phyloP scores from a whole-genome alignment of 2,113 vertebrate genomes.

The Podarcis muralis region DNA sequence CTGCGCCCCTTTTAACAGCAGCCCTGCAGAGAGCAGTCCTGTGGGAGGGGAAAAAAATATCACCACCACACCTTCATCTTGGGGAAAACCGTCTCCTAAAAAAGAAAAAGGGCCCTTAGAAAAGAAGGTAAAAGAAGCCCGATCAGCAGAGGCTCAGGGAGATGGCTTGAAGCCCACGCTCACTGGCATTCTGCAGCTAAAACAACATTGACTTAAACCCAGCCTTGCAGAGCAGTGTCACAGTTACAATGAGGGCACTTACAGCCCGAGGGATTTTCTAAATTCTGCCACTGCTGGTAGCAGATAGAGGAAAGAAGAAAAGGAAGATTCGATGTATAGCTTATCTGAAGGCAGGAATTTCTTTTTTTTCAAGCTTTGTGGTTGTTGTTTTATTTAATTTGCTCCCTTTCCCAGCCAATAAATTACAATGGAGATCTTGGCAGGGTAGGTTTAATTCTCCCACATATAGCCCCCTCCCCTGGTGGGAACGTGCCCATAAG shows the following conservation, averaged over 20 bases:
- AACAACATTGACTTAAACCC: constrained; percentile 67
- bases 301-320: constrained; percentile 3
- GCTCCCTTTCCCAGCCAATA: constrained; percentile 58
- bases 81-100: not conserved
- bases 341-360: not conserved
- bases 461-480: constrained; percentile 26
- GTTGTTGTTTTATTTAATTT: constrained; percentile 19
- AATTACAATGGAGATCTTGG: constrained; percentile 46
- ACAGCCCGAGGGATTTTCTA: not conserved
- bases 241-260: not conserved
- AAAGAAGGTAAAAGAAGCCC: not conserved
- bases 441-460: not conserved
- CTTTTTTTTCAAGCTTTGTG: constrained; percentile 30
- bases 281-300: constrained; percentile 47
- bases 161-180: constrained; percentile 25
- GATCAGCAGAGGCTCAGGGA: not conserved
- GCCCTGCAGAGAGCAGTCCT: not conserved
- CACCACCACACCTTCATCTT: no score
- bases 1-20: no score
- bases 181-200: constrained; percentile 49
- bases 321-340: not conserved
- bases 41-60: not conserved
- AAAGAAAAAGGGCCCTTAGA: constrained; percentile 1
- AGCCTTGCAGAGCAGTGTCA: constrained; percentile 48
- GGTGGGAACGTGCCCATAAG: not conserved